These are phyloP conservation scores for Trochalopteron elliotii DNA, from an alignment of 2,113 vertebrate species.

Conservation along the genomic window DNA sequence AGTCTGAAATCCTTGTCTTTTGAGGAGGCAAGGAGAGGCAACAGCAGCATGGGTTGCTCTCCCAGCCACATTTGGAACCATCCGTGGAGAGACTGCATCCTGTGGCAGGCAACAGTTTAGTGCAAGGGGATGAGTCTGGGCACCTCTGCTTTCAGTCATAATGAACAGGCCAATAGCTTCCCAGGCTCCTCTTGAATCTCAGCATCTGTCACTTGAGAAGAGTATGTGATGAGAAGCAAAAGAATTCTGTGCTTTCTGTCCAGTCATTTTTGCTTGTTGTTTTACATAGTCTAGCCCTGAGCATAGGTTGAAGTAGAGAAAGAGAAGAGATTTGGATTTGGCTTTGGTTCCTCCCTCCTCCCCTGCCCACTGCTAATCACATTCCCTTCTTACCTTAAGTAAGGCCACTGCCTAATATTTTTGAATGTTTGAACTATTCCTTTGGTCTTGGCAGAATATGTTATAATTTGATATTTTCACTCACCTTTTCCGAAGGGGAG, in stretches of 20 bases:
- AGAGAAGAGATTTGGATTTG: neutral
- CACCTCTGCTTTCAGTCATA: neutral
- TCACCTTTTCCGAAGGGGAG: conserved; percentile 35
- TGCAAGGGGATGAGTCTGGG: neutral
- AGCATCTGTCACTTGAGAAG: neutral
- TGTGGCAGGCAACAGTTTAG: neutral
- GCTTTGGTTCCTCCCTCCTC: neutral
- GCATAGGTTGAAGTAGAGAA: neutral
- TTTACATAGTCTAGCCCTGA: neutral
- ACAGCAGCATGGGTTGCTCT: neutral
- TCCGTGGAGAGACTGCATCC: neutral
- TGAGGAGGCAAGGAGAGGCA: neutral
- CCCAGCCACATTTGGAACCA: neutral
- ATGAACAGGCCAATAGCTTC: neutral
- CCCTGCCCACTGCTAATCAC: neutral
- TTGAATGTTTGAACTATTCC: neutral
- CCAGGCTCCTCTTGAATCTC: neutral
- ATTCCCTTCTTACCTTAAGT: neutral
- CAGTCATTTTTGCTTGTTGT: neutral
- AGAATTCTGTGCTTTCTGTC: neutral
- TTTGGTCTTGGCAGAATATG: conserved; percentile 43
- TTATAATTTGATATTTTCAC: conserved; percentile 34
- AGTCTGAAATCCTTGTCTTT: neutral
- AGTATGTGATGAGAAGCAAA: neutral
- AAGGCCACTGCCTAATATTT: neutral